Evolutionary conservation across 2,797 vertebrate genomes (phyloP), one percentile per base, ranked within the genome.

Genomic region (Thripadectes ignobilis): DNA sequence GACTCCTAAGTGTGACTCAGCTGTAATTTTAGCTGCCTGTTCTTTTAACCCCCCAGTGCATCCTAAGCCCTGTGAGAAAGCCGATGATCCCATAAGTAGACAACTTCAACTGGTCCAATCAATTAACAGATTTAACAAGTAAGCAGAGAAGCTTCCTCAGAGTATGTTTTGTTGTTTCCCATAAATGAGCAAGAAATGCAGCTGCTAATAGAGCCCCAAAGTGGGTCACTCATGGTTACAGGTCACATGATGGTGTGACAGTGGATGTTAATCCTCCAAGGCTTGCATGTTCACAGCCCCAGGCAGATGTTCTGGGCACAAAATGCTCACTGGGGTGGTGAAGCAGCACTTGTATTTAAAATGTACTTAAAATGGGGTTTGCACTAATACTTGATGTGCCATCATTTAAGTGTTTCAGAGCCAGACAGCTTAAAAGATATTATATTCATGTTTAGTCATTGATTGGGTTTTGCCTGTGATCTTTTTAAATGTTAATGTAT

Each of bases 41-140:
- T 97, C 58, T 83, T 96, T 97, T 96, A 72, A 96, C 89, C 85
- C 63, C 63, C 36, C 86, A 98, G 98, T 97, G 95, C 97, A 97
- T 83, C 96, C 97, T 83, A 97, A 97, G 83, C 74, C 95, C 34
- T 96, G 84, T 43, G 89, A 97, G 88, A 75, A 84, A 92, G 89
- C 95, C 0, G 94, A 97, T 85, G 98, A 98, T 93, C 96, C 97
- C 67, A 59, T 96, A 61, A 96, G 81, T 71, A 97, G 96, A 94
- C 97, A 97, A 82, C 97, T 97, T 91, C 97, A 97, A 32, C 96
- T 98, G 89, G 79, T 97, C 88, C 96, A 92, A 3, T 96, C 98
- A 39, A 97, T 96, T 88, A 96, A 95, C 86, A 97, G 90, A 93
- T 97, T 97, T 95, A 97, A 97, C 95, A 97, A 97, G 98, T 98